Conservation (phyloP, 2,888 invertebrate genomes). For the Nycteola revayana region DNA sequence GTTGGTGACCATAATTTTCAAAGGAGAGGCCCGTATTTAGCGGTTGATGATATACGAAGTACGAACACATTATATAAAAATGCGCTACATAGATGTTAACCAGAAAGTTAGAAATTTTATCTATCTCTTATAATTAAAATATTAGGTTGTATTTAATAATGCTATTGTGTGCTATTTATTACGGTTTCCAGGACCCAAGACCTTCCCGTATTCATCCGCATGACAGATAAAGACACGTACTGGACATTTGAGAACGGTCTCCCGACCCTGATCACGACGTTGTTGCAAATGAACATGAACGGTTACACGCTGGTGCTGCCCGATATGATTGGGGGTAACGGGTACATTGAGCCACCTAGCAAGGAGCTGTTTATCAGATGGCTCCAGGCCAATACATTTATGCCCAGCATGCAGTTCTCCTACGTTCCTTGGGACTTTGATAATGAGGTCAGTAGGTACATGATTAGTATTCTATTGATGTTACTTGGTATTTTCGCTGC, state of each 20-base stretch:
- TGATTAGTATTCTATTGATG: too few relatives aligned
- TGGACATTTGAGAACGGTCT: conserved; percentile 87
- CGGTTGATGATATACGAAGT: too few relatives aligned
- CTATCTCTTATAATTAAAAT: too few relatives aligned
- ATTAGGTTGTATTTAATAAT: too few relatives aligned
- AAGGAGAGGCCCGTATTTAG: too few relatives aligned
- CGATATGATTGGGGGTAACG: conserved; percentile 88
- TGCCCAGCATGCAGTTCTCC: conserved; percentile 91
- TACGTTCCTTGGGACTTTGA: conserved; percentile 90
- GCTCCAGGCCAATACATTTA: conserved; percentile 88
- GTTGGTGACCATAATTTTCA: too few relatives aligned
- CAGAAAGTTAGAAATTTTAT: too few relatives aligned
- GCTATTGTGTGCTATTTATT: too few relatives aligned
- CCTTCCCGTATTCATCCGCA: conserved; percentile 86
- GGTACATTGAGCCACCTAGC: conserved; percentile 67
- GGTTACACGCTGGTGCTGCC: conserved; percentile 89
- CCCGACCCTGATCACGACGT: conserved; percentile 86
- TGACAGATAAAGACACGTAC: conserved; percentile 88
- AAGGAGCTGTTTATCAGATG: conserved; percentile 88
- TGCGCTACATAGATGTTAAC: too few relatives aligned
- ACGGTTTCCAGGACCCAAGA: conserved; percentile 83
- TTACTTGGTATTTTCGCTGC: too few relatives aligned
- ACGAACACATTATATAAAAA: too few relatives aligned
- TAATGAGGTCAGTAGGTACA: too few relatives aligned
- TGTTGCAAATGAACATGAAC: conserved; percentile 83